A percentile compares a stretch with the other conserved stretches of the same genome.
phyloP scores from a whole-genome alignment of 2,797 vertebrate species.

The Cynopterus sphinx region DNA sequence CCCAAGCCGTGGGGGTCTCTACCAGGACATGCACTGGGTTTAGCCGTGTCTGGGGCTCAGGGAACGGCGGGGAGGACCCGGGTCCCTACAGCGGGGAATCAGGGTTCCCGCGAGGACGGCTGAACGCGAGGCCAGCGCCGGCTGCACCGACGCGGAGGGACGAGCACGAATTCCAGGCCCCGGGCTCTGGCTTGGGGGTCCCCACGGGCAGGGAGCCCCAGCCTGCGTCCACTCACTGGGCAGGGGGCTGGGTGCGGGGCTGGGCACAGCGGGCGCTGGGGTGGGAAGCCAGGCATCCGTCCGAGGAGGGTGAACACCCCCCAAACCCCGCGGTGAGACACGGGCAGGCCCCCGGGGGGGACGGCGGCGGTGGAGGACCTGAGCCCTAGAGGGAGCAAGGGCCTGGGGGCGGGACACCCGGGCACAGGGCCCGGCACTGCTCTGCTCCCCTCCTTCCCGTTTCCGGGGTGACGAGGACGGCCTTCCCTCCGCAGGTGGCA shows the following conservation, averaged over 20 bases:
- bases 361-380: too few species aligned
- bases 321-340: background rate
- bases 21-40: background rate
- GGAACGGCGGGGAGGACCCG: background rate
- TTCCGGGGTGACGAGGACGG: background rate
- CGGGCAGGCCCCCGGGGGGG: background rate
- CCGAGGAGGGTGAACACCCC: background rate
- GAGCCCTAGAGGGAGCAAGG: background rate
- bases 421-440: rapidly evolving
- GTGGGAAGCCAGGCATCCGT: background rate
- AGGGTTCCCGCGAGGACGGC: background rate
- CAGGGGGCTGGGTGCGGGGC: background rate
- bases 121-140: rapidly evolving
- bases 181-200: background rate
- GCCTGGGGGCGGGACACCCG: rapidly evolving
- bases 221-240: background rate
- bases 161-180: background rate
- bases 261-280: rapidly evolving
- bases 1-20: background rate
- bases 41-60: background rate
- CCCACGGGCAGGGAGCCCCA: background rate
- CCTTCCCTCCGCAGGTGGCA: background rate
- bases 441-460: background rate
- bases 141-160: rapidly evolving
- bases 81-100: background rate